phyloP scores from a whole-genome alignment of 2,797 vertebrate species.

The Eulemur albifrons region DNA sequence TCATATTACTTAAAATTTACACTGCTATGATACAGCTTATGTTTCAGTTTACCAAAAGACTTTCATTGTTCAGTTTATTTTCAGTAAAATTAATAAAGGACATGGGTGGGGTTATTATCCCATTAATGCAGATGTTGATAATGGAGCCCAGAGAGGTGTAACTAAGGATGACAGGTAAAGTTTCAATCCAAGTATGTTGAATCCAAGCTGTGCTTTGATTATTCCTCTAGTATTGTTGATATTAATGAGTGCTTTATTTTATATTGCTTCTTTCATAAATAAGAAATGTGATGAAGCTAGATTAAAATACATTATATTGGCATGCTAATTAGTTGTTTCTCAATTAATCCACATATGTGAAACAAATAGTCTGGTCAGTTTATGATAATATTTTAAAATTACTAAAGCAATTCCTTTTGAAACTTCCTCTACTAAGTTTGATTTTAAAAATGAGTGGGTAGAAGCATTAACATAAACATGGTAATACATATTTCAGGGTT shows the following conservation, averaged over 20 bases:
- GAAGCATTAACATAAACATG: neutral
- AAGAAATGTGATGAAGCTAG: neutral
- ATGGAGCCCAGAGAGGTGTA: neutral
- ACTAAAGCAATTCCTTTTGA: neutral
- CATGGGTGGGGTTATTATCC: neutral
- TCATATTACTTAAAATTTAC: neutral
- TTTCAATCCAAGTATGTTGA: neutral
- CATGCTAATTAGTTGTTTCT: neutral
- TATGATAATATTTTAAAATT: neutral
- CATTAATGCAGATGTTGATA: neutral
- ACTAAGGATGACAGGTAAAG: neutral
- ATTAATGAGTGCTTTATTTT: neutral
- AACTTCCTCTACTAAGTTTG: neutral
- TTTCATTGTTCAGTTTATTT: neutral
- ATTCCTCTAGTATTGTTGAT: neutral
- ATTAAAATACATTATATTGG: neutral
- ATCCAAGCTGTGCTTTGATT: neutral
- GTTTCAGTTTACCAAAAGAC: neutral
- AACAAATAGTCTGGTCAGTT: neutral
- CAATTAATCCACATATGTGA: neutral
- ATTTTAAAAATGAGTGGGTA: neutral
- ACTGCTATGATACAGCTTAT: neutral
- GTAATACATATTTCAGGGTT: neutral
- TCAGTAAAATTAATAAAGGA: neutral
- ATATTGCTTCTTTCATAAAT: neutral